Evolutionary conservation across 2,797 vertebrate species (phyloP), one percentile per base, ranked within the genome.

Genomic region (Neopelma chrysocephalum): DNA sequence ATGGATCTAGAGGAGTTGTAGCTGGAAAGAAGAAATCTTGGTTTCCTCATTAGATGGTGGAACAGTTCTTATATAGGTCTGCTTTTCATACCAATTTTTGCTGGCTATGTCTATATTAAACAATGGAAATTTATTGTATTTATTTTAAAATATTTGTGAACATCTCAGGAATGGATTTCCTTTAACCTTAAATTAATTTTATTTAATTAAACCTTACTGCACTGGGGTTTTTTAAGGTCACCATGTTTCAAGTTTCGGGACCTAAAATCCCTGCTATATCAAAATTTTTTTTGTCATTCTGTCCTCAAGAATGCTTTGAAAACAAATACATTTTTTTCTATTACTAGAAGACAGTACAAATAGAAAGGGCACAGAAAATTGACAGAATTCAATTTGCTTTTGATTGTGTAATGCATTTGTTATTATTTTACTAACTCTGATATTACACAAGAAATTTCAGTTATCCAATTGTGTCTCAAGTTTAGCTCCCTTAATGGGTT

Each of bases 401-500:
- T 90, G 53, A 83, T 92, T 94, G 32, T 85, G 16, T 56, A 57
- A 81, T 75, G 15, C 34, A 61, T 90, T 96, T 94, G 40, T 54
- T 92, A 72, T 92, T 82, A 89, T 95, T 95, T 96, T 96, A 95
- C 96, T 95, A 97, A 82, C 20, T 51, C 22, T 80, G 34, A 82
- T 93, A 43, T 89, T 94, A 88, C 27, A 91, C 71, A 95, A 85
- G 81, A 92, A 77, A 96, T 87, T 86, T 95, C 91, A 81, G 34
- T 95, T 93, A 96, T 90, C 69, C 16, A 89, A 58, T 93, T 94
- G 20, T 84, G 62, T 88, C 82, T 91, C 29, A 72, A 47, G 36
- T 73, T 96, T 93, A 82, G 38, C 26, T 32, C 51, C 27, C 40
- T 42, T 92, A 97, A 96, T 91, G 50, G 32, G 7, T 85, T 97